phyloP scores from a whole-genome alignment of 1,140 invertebrate species.

The Odontomachus brunneus region DNA sequence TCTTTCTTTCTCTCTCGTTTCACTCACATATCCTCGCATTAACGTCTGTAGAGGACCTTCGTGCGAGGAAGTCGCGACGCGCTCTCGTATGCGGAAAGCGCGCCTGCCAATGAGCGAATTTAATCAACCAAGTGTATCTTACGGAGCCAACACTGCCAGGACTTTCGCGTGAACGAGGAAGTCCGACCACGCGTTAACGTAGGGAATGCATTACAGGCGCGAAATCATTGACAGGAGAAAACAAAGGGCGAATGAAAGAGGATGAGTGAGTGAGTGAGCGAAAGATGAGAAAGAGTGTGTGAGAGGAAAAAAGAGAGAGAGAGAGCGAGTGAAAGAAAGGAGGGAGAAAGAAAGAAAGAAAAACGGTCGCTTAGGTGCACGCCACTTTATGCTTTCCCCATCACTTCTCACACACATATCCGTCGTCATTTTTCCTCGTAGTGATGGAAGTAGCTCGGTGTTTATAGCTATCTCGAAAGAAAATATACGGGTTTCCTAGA shows the following conservation, averaged over 20 bases:
- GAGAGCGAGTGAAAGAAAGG: neutral
- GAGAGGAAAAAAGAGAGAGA: neutral
- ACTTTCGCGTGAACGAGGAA: conserved; percentile 56
- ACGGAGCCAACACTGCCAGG: conserved; percentile 74
- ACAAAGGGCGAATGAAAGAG: neutral
- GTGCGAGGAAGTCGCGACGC: neutral
- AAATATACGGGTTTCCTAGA: conserved; percentile 50
- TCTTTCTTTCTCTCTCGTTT: no score
- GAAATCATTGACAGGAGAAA: neutral
- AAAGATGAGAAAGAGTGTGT: no score
- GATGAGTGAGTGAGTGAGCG: no score
- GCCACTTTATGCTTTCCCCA: conserved; percentile 47
- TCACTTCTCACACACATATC: conserved; percentile 57
- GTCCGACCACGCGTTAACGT: conserved; percentile 42
- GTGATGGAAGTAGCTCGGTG: conserved; percentile 48
- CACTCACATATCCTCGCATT: no score
- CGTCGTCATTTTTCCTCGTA: conserved; percentile 55
- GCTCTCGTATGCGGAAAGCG: conserved; percentile 14
- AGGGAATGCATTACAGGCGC: conserved; percentile 49
- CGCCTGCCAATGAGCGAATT: conserved; percentile 35
- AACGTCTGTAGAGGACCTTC: no score
- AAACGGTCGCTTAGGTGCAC: conserved; percentile 52
- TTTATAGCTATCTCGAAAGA: conserved; percentile 42
- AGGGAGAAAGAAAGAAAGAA: conserved; percentile 23
- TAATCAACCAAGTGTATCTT: conserved; percentile 71